Percentiles rank a stretch among this genome's conserved stretches.
Evolutionary conservation across 2,888 invertebrate genomes (phyloP).

Genomic region (Idaea dimidiata): DNA sequence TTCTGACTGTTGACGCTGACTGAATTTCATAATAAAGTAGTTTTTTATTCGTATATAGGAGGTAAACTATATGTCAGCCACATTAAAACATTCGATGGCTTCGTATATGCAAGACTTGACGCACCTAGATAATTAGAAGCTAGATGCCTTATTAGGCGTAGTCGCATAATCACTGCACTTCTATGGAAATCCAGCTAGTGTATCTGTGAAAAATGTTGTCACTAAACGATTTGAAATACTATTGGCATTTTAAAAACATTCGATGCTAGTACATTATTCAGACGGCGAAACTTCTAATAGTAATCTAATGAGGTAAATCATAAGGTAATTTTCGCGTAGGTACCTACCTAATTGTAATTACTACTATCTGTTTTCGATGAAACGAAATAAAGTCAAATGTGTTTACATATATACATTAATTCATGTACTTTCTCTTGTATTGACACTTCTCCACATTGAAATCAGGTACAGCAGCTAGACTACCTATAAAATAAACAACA

Average conservation of each 20-base stretch:
- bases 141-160: constrained; percentile 66
- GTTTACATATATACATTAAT: not conserved
- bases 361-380: too few relatives aligned
- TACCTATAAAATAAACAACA: constrained; percentile 1
- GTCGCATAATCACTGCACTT: constrained; percentile 66
- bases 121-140: constrained; percentile 70
- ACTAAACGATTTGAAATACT: constrained; percentile 67
- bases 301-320: constrained; percentile 6
- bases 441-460: not conserved
- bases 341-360: too few relatives aligned
- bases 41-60: not conserved
- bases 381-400: not conserved
- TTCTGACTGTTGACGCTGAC: too few relatives aligned
- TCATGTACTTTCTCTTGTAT: not conserved
- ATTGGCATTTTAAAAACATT: constrained; percentile 53
- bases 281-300: not conserved
- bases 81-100: constrained; percentile 39
- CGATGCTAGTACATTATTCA: constrained; percentile 14
- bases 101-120: constrained; percentile 60
- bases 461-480: not conserved
- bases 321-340: constrained; percentile 8
- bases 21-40: too few relatives aligned
- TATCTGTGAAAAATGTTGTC: constrained; percentile 76
- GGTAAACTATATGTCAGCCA: constrained; percentile 16
- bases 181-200: constrained; percentile 62